Percentiles rank a stretch among this genome's conserved stretches.
Conservation (phyloP, 2,797 vertebrate genomes). For the Sebastes dallii region DNA sequence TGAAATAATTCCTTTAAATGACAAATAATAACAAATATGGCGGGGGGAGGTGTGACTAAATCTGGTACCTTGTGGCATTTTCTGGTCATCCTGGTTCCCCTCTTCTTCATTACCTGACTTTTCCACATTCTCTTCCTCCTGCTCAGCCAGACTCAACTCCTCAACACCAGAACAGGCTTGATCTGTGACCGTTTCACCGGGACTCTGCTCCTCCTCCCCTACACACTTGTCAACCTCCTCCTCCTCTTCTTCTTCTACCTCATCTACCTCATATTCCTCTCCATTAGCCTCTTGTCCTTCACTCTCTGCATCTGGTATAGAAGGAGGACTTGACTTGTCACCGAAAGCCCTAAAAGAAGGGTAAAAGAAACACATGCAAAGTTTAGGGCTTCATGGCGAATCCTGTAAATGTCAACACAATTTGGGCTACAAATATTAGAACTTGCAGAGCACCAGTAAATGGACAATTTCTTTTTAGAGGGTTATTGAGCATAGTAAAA, state of each 20-base stretch:
- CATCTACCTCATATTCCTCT: conserved; percentile 54
- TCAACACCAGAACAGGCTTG: conserved; percentile 54
- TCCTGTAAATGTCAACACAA: neutral
- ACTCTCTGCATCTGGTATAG: conserved; percentile 75
- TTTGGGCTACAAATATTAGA: neutral
- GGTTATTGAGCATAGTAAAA: neutral
- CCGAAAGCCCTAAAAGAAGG: conserved; percentile 87
- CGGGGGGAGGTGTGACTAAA: neutral
- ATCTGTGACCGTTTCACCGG: conserved; percentile 17
- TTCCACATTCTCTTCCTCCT: conserved; percentile 52
- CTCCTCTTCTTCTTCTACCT: conserved; percentile 34
- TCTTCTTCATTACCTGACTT: conserved; percentile 44
- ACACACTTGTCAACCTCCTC: conserved; percentile 25
- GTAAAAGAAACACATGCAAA: neutral
- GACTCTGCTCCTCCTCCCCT: conserved; percentile 21
- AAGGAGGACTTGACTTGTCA: conserved; percentile 89
- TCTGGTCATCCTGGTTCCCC: conserved; percentile 71
- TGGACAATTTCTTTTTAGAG: neutral
- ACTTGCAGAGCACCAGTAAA: neutral
- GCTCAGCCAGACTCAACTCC: conserved; percentile 66
- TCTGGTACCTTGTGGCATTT: conserved; percentile 86
- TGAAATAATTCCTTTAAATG: neutral
- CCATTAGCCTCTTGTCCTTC: conserved; percentile 52
- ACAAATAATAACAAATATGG: neutral
- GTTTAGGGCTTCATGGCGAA: neutral